A percentile compares a stretch with the other conserved stretches of the same genome.
These are phyloP conservation scores for Sitobion miscanthi DNA, from an alignment of 1,140 invertebrate genomes.

Conservation along the genomic window DNA sequence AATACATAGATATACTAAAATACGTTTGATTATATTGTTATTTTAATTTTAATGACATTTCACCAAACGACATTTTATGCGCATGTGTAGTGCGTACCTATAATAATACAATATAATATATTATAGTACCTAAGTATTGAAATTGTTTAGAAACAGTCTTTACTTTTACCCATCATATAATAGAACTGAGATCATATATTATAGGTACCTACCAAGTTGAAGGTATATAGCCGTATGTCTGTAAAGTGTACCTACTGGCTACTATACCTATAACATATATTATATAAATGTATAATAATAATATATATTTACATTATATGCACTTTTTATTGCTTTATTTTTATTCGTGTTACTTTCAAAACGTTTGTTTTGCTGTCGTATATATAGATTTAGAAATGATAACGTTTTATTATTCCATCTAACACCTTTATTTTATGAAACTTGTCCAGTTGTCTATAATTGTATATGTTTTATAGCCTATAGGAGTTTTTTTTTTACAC, in stretches of 20 bases:
- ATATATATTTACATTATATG: background rate
- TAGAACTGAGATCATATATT: background rate
- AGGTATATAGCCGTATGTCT: background rate
- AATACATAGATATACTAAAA: background rate
- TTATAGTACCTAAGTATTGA: background rate
- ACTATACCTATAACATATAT: background rate
- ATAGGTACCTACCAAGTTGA: background rate
- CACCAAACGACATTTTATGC: background rate
- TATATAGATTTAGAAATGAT: constrained; percentile 32
- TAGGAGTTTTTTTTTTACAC: background rate
- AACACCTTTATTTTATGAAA: constrained; percentile 8
- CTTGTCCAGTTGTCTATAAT: background rate
- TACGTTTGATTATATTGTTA: background rate
- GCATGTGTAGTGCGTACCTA: no score
- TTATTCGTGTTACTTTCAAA: background rate
- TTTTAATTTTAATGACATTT: background rate
- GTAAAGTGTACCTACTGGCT: background rate
- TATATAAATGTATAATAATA: background rate
- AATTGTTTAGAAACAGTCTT: background rate
- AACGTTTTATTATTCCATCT: background rate
- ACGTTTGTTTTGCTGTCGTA: background rate
- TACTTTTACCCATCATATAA: background rate
- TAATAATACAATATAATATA: no score
- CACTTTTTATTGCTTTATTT: background rate
- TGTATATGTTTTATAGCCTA: background rate